Base-by-base conservation (phyloP, 1,140 invertebrate species). In the Cotesia vestalis region DNA sequence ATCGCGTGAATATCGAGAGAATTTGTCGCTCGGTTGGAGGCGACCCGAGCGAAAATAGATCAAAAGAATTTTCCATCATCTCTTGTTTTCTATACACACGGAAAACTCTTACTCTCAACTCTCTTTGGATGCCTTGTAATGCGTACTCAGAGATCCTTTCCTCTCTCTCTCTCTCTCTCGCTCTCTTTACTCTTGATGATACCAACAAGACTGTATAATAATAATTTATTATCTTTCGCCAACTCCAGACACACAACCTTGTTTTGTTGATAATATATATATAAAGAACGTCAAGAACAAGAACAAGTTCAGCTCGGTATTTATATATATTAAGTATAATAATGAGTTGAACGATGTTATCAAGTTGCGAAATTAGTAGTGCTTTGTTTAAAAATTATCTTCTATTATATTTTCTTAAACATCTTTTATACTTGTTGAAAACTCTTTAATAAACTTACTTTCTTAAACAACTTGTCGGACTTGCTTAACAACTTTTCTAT, bases 361-460 rank as follows among this genome's bases (percentile, higher is more conserved):
- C 79, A 83, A 85, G 78, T 81, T 79, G 51, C 70, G 79, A 80
- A 81, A 84, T 80, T 79, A 80, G 67, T 80, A 80, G 67, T 80
- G 80, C 85, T 87, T 87, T 87, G 85, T 86, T 86, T 85, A 85
- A 87, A 86, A 87, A 86, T 87, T 84, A 85, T 78, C 81, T 78
- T 36, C 73, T 36, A 53, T 67, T 62, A 67, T 60, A 27, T 60
- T 67, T 60, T 11, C 69, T 73, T 12, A 4, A 40, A 46, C 5
- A 38, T 17, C 51, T 53, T 51, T 20, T 35, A 1, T 27, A 14
- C 17, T 40, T 27, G n/a, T 53, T 6, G 14, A 20, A 3, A n/a
- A 6, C 53, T 20, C 5, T 6, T 14, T 71, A 9, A 72, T 72
- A 61, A 74, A 76, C 72, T 74, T 76, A 69, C 64, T 75, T 72